A percentile compares a stretch with the other conserved stretches of the same genome.
These are phyloP conservation scores for Nesometra sesokonis DNA, from an alignment of 35 echinoderm and acorn worm genomes.

Conservation along the genomic window DNA sequence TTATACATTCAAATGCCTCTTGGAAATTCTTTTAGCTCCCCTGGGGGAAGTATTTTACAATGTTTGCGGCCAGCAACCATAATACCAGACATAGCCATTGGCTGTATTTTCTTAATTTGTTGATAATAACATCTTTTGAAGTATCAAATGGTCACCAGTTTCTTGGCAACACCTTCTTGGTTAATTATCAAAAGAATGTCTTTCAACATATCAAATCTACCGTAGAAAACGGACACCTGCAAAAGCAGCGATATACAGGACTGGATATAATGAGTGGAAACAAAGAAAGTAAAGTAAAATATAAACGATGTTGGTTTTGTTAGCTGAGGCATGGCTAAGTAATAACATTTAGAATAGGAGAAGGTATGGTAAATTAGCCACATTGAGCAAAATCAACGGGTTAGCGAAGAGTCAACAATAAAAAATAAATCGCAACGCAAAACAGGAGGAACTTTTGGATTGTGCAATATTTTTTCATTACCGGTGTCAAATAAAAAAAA, in stretches of 20 bases:
- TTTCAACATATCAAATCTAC: neutral
- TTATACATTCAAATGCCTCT: too few species aligned
- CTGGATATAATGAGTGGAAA: neutral
- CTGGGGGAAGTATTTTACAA: too few species aligned
- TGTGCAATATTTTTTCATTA: too few species aligned
- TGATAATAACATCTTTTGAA: too few species aligned
- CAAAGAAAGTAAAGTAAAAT: neutral
- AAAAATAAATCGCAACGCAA: neutral
- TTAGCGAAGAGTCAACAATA: neutral
- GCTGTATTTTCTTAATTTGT: too few species aligned
- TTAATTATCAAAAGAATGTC: neutral
- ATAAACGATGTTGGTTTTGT: neutral
- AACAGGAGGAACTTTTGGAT: too few species aligned
- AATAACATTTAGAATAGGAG: neutral
- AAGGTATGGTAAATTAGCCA: neutral
- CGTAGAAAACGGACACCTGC: neutral
- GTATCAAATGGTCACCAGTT: too few species aligned
- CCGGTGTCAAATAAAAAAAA: too few species aligned
- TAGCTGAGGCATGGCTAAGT: neutral
- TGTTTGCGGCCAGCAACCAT: too few species aligned
- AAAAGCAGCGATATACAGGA: neutral
- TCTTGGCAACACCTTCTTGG: too few species aligned
- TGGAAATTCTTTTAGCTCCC: too few species aligned
- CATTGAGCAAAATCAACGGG: neutral
- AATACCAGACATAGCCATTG: too few species aligned